Evolutionary conservation across 2,797 vertebrate genomes (phyloP).

Genomic region (Sebastolobus alascanus): DNA sequence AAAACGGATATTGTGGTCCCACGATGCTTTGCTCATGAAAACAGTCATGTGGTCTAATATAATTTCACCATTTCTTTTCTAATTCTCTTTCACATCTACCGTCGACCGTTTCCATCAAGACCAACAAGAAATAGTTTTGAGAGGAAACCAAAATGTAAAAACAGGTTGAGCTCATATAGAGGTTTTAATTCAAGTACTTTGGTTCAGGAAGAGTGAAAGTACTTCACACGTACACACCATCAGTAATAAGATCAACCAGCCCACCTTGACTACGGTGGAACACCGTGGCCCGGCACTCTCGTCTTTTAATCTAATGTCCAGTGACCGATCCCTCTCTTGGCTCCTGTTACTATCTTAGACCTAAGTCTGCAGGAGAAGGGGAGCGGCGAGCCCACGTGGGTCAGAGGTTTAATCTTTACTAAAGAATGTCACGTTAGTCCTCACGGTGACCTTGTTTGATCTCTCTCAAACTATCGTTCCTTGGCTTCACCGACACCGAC

Average conservation of each 20-base stretch:
- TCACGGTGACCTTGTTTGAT: slow-evolving; percentile 46
- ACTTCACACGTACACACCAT: neutral
- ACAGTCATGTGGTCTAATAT: neutral
- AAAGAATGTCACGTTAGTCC: slow-evolving; percentile 52
- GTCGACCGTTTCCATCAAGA: neutral
- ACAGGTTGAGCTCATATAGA: neutral
- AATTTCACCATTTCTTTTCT: neutral
- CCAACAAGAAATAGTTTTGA: neutral
- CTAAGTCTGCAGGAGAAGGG: slow-evolving; percentile 38
- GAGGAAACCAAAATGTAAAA: neutral
- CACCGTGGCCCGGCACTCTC: slow-evolving; percentile 8
- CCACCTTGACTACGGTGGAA: slow-evolving; percentile 40
- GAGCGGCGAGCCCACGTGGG: slow-evolving; percentile 24
- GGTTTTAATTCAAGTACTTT: neutral
- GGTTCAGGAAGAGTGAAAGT: neutral
- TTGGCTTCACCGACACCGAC: slow-evolving; percentile 9
- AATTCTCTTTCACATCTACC: neutral
- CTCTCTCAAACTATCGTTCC: slow-evolving; percentile 20
- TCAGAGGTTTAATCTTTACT: slow-evolving; percentile 63
- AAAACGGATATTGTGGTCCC: neutral
- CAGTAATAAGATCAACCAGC: slow-evolving; percentile 39
- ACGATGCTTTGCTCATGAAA: neutral
- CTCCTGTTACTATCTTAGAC: slow-evolving; percentile 53
- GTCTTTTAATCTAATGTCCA: slow-evolving; percentile 56
- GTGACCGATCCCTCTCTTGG: slow-evolving; percentile 35